Evolutionary conservation across 1,140 invertebrate species (phyloP).

Genomic region (Coenobita brevimanus): DNA sequence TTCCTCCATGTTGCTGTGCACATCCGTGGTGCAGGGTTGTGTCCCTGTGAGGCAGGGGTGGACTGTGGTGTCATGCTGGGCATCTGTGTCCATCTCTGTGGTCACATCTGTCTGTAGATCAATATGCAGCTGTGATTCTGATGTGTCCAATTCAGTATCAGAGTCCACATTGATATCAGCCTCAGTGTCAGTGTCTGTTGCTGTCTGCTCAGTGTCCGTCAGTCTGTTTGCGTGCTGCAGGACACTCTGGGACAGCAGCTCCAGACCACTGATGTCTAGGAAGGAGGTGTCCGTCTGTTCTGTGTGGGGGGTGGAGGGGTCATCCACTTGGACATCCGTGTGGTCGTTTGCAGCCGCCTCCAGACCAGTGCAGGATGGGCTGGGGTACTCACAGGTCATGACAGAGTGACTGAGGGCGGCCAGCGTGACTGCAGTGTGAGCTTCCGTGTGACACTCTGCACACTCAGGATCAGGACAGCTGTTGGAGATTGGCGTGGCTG

Average conservation of each 20-base stretch:
- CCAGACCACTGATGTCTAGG: slow-evolving; percentile 83
- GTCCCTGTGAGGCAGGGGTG: background rate
- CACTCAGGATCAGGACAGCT: too few relatives aligned
- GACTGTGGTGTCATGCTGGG: background rate
- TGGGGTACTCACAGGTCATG: too few relatives aligned
- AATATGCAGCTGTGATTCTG: too few relatives aligned
- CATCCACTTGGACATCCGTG: background rate
- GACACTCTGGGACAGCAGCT: slow-evolving; percentile 87
- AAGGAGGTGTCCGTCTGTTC: slow-evolving; percentile 6
- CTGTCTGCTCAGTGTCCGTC: slow-evolving; percentile 57
- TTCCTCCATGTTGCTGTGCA: too few relatives aligned
- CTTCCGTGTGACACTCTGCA: background rate
- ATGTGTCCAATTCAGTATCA: too few relatives aligned
- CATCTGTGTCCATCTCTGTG: background rate
- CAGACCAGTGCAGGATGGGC: too few relatives aligned
- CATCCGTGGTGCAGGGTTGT: too few relatives aligned
- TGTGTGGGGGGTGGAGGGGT: background rate
- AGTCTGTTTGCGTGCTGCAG: slow-evolving; percentile 78
- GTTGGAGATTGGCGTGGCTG: too few relatives aligned
- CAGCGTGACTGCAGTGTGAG: too few relatives aligned
- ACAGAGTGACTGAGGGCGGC: too few relatives aligned
- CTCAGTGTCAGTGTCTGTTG: background rate
- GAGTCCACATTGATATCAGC: background rate
- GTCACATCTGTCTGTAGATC: too few relatives aligned
- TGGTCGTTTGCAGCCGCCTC: background rate